These are phyloP conservation scores for Drymonia ruficornis DNA, from an alignment of 2,888 invertebrate genomes.

Conservation along the genomic window DNA sequence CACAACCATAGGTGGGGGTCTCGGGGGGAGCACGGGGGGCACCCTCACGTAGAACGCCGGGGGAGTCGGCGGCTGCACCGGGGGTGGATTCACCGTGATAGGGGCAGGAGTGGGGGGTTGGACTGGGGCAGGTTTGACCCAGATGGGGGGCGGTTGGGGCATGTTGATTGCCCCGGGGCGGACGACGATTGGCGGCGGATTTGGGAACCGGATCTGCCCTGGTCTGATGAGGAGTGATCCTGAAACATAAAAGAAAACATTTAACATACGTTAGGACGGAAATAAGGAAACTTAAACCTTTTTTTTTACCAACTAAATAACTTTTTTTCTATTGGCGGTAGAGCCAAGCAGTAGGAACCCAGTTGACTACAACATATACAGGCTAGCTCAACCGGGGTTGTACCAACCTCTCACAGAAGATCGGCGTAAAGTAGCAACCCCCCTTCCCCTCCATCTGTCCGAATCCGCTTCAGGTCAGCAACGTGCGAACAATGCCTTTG, in stretches of 20 bases:
- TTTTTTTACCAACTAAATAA: too few relatives aligned
- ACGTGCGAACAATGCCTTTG: too few relatives aligned
- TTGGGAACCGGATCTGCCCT: conserved; percentile 61
- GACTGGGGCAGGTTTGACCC: conserved; percentile 59
- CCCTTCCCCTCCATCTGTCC: too few relatives aligned
- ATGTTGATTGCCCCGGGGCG: conserved; percentile 55
- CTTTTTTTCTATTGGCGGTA: too few relatives aligned
- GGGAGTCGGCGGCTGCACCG: conserved; percentile 55
- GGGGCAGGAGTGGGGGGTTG: conserved; percentile 57
- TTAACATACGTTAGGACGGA: too few relatives aligned
- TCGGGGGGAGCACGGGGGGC: conserved; percentile 52
- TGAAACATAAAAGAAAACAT: conserved; percentile 33
- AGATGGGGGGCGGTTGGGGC: conserved; percentile 53
- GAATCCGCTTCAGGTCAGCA: too few relatives aligned
- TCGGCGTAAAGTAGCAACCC: too few relatives aligned
- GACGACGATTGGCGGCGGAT: conserved; percentile 56
- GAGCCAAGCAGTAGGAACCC: too few relatives aligned
- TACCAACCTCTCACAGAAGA: too few relatives aligned
- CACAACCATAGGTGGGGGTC: conserved; percentile 56
- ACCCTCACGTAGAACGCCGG: conserved; percentile 58
- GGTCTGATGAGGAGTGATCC: conserved; percentile 62
- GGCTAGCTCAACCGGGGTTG: too few relatives aligned
- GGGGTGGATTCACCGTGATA: conserved; percentile 55
- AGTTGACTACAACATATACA: too few relatives aligned
- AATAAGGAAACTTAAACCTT: too few relatives aligned